Percentiles rank a stretch among this genome's conserved stretches.
These are phyloP conservation scores for Hyperoodon ampullatus DNA, from an alignment of 2,113 vertebrate genomes.

Conservation along the genomic window DNA sequence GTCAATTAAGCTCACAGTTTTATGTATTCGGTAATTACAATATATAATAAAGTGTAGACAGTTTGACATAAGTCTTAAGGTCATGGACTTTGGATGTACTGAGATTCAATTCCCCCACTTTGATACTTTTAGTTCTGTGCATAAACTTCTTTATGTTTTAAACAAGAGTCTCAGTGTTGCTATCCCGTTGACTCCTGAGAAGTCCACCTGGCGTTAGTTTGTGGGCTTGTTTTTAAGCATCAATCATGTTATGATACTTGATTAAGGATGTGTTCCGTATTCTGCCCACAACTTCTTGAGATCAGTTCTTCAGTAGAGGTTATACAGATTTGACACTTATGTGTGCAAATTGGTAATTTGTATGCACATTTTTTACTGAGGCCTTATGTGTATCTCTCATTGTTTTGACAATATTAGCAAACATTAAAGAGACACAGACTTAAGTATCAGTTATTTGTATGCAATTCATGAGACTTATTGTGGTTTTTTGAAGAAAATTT, in stretches of 20 bases:
- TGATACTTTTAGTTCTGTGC: not conserved
- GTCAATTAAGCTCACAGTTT: not conserved
- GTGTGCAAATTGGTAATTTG: conserved; percentile 71
- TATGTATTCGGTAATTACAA: not conserved
- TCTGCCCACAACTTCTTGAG: conserved; percentile 17
- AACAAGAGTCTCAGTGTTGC: not conserved
- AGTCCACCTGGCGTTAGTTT: not conserved
- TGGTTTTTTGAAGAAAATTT: conserved; percentile 41
- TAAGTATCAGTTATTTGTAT: conserved; percentile 38
- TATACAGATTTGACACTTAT: conserved; percentile 55
- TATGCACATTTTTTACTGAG: conserved; percentile 62
- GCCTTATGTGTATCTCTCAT: conserved; percentile 30
- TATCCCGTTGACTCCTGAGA: not conserved
- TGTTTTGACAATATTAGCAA: conserved; percentile 74
- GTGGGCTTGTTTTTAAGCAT: not conserved
- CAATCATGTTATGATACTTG: not conserved
- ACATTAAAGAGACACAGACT: conserved; percentile 34
- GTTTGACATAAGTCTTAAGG: not conserved
- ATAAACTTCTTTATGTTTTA: not conserved
- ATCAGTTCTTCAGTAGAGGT: conserved; percentile 30
- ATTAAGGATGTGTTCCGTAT: not conserved
- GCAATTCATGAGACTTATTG: not conserved
- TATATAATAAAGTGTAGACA: not conserved
- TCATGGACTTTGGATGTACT: not conserved
- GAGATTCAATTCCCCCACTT: not conserved